Conservation (phyloP, 2,113 vertebrate genomes). For the Saiga tatarica region DNA sequence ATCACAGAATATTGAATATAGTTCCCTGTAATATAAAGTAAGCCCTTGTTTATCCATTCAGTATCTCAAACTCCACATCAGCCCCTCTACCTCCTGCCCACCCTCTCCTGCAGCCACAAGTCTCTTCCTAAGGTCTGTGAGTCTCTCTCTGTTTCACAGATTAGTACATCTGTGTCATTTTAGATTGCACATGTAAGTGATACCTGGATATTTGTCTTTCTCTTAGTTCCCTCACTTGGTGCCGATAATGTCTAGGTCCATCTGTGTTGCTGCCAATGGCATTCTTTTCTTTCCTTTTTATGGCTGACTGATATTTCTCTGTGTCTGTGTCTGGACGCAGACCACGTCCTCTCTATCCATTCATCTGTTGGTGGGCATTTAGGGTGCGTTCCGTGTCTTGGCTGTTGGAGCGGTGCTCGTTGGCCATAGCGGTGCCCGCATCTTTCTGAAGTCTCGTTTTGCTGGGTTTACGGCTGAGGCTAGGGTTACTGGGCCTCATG, state of each 20-base stretch:
- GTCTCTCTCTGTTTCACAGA: neutral
- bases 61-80: neutral
- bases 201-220: neutral
- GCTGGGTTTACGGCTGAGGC: neutral
- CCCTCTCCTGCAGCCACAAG: neutral
- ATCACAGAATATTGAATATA: neutral
- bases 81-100: neutral
- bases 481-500: neutral
- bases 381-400: neutral
- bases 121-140: neutral
- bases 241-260: fast-evolving
- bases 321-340: neutral
- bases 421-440: fast-evolving
- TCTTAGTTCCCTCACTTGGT: neutral
- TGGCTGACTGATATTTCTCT: neutral
- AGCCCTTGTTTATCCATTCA: neutral
- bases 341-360: neutral
- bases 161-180: neutral
- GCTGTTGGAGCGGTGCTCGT: neutral
- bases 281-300: neutral
- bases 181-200: neutral
- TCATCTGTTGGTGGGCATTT: neutral
- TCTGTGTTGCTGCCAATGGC: neutral
- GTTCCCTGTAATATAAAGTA: neutral
- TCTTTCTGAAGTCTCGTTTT: neutral